Conservation (phyloP, 2,888 invertebrate species). For the Thereva nobilitata region DNA sequence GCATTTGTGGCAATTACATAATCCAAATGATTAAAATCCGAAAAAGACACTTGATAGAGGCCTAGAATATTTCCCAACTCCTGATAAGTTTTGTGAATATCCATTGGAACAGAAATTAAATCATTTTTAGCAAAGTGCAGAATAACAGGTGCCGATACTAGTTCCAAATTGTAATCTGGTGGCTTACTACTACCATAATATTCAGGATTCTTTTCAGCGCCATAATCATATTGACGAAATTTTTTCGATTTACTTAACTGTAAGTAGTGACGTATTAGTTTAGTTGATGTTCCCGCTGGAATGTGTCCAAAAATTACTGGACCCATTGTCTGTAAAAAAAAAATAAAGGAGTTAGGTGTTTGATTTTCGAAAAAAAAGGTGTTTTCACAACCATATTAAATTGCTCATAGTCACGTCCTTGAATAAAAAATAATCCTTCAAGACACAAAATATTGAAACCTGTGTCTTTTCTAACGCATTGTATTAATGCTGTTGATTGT, state of each 20-base stretch:
- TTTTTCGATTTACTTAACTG: slow-evolving; percentile 52
- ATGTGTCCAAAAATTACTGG: slow-evolving; percentile 64
- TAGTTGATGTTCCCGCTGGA: slow-evolving; percentile 62
- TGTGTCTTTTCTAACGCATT: too few species aligned
- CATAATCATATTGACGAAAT: slow-evolving; percentile 59
- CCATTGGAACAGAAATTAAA: slow-evolving; percentile 59
- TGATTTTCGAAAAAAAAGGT: too few species aligned
- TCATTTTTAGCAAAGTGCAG: slow-evolving; percentile 61
- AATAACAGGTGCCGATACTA: slow-evolving; percentile 57
- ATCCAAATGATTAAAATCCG: slow-evolving; percentile 32
- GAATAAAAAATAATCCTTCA: too few species aligned
- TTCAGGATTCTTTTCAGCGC: slow-evolving; percentile 52
- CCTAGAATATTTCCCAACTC: slow-evolving; percentile 12
- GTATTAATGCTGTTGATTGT: too few species aligned
- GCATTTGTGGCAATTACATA: slow-evolving; percentile 22
- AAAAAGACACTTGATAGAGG: neutral
- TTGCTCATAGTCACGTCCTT: too few species aligned
- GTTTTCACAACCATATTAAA: too few species aligned
- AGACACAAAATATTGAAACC: too few species aligned
- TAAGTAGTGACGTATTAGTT: slow-evolving; percentile 60
- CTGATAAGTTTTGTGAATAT: slow-evolving; percentile 13
- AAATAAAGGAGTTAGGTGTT: neutral
- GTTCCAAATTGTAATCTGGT: slow-evolving; percentile 56
- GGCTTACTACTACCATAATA: slow-evolving; percentile 58
- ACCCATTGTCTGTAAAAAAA: slow-evolving; percentile 58